Evolutionary conservation across 2,888 invertebrate species (phyloP).

Genomic region (Sussaba pulchella): DNA sequence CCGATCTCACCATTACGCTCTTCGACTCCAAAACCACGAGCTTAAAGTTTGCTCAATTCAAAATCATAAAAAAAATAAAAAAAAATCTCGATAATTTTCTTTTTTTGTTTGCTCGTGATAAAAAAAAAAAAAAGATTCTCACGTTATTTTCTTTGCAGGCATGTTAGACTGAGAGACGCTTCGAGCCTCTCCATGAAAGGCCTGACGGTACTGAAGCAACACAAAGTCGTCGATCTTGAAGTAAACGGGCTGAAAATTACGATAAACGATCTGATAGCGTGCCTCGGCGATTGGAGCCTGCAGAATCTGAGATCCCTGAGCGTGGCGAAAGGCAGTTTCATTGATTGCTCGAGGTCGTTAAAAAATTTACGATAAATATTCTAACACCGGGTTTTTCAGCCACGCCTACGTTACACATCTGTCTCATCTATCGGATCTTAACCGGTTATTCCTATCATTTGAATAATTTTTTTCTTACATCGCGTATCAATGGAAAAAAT

Average conservation of each 20-base stretch:
- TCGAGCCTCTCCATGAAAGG: conserved; percentile 87
- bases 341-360: conserved; percentile 85
- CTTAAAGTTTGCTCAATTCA: conserved; percentile 83
- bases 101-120: background rate
- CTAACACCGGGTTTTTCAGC: conserved; percentile 2
- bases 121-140: no score
- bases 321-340: conserved; percentile 87
- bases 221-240: conserved; percentile 88
- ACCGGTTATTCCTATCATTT: conserved; percentile 34
- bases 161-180: conserved; percentile 87
- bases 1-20: conserved; percentile 87
- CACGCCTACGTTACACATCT: conserved; percentile 22
- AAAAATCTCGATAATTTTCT: conserved; percentile 22
- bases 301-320: conserved; percentile 87
- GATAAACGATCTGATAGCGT: conserved; percentile 88
- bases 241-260: conserved; percentile 86
- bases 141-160: conserved; percentile 77
- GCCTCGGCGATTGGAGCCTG: conserved; percentile 88
- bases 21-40: conserved; percentile 87
- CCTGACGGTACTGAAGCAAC: conserved; percentile 87
- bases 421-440: conserved; percentile 16
- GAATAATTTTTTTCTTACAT: background rate
- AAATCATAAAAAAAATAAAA: no score
- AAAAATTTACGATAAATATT: conserved; percentile 66
- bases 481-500: background rate